These are phyloP conservation scores for Luperina nickerlii DNA, from an alignment of 2,888 invertebrate species.

Conservation along the genomic window DNA sequence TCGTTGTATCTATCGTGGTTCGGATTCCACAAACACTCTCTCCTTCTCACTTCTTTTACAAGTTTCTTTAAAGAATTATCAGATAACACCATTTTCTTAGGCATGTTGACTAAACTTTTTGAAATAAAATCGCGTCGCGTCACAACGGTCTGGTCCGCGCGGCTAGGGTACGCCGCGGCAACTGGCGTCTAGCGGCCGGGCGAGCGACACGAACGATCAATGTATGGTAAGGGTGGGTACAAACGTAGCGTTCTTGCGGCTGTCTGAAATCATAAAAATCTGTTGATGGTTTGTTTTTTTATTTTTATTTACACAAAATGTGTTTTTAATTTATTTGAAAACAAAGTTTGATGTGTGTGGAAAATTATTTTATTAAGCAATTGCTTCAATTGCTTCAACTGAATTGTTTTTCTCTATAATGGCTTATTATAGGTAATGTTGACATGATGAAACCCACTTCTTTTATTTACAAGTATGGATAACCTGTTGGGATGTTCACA, in stretches of 20 bases:
- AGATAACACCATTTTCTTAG: constrained; percentile 49
- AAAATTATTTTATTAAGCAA: background rate
- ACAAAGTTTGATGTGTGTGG: background rate
- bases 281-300: background rate
- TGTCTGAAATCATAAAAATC: background rate
- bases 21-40: constrained; percentile 75
- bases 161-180: constrained; percentile 64
- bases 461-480: background rate
- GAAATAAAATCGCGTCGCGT: constrained; percentile 58
- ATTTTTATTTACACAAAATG: background rate
- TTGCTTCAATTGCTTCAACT: background rate
- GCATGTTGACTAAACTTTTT: constrained; percentile 53
- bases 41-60: constrained; percentile 72
- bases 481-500: background rate
- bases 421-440: background rate
- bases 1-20: constrained; percentile 72
- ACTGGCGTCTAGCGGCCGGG: constrained; percentile 63
- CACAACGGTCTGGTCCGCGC: constrained; percentile 65
- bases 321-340: background rate
- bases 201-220: constrained; percentile 61
- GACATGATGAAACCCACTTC: background rate
- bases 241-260: constrained; percentile 29
- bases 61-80: constrained; percentile 59
- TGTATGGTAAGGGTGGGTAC: constrained; percentile 43
- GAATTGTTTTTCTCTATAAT: background rate